Conservation (phyloP, 2,888 invertebrate species). For the Pyrrhia umbra region DNA sequence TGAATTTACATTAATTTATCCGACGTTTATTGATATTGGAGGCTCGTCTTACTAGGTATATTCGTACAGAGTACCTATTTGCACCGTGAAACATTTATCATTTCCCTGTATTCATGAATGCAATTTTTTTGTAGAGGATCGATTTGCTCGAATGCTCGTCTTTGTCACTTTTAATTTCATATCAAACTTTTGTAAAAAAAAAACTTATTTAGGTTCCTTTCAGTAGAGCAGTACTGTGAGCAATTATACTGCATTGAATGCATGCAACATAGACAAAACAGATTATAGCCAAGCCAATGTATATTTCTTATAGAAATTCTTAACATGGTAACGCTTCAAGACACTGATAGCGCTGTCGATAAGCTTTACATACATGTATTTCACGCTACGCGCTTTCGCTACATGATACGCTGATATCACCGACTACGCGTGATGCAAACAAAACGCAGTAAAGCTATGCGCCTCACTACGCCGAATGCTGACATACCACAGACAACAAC, state of each 20-base stretch:
- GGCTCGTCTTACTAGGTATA: slow-evolving; percentile 6
- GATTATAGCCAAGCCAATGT: too few relatives aligned
- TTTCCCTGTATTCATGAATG: slow-evolving; percentile 19
- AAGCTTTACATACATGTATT: neutral
- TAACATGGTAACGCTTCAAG: neutral
- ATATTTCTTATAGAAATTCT: too few relatives aligned
- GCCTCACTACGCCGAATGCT: neutral
- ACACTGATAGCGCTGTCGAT: neutral
- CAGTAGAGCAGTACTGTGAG: slow-evolving; percentile 26
- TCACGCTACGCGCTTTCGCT: neutral
- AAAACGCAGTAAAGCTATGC: too few relatives aligned
- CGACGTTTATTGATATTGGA: slow-evolving; percentile 10
- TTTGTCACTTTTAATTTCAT: slow-evolving; percentile 48
- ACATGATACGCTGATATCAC: neutral
- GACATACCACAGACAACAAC: too few relatives aligned
- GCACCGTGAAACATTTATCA: slow-evolving; percentile 30
- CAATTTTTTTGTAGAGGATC: slow-evolving; percentile 31
- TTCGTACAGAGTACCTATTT: slow-evolving; percentile 18
- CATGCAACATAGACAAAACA: slow-evolving; percentile 2
- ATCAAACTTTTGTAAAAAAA: too few relatives aligned
- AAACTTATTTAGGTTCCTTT: slow-evolving; percentile 23
- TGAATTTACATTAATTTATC: slow-evolving; percentile 14
- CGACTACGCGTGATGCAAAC: too few relatives aligned
- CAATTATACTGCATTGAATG: neutral
- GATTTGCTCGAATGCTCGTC: slow-evolving; percentile 14